Conservation (phyloP, 2,797 vertebrate species). For the Mastacembelus armatus region DNA sequence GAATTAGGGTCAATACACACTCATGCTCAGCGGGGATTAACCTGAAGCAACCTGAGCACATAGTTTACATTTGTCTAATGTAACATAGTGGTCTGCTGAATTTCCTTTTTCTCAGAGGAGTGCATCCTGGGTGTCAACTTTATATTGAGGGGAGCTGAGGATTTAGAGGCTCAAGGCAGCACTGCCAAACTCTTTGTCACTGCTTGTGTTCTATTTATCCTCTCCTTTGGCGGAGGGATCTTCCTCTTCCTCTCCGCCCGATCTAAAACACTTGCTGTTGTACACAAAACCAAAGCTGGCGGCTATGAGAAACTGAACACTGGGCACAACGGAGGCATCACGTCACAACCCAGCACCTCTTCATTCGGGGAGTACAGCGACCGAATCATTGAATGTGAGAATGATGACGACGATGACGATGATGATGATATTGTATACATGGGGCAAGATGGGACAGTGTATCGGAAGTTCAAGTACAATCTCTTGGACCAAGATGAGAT, state of each 20-base stretch:
- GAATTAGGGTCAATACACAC: neutral
- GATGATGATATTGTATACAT: conserved; percentile 95
- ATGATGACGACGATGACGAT: conserved; percentile 75
- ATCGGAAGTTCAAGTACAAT: conserved; percentile 92
- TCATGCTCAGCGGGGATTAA: neutral
- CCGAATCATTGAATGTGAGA: conserved; percentile 69
- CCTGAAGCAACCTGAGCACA: neutral
- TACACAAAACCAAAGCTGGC: conserved; percentile 62
- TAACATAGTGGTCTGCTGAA: conserved; percentile 9
- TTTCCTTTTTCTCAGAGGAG: conserved; percentile 51
- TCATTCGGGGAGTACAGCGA: conserved; percentile 87
- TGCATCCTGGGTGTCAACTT: conserved; percentile 79
- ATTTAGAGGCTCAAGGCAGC: conserved; percentile 27
- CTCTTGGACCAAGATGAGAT: conserved; percentile 90
- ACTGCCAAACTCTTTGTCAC: conserved; percentile 70
- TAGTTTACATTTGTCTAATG: conserved; percentile 1
- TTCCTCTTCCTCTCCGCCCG: conserved; percentile 82
- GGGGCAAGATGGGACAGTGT: conserved; percentile 93
- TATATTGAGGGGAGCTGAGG: conserved; percentile 9
- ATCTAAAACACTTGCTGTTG: conserved; percentile 46
- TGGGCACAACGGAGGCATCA: conserved; percentile 44
- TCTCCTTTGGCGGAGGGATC: conserved; percentile 78
- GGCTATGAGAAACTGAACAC: conserved; percentile 85
- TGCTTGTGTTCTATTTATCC: conserved; percentile 78
- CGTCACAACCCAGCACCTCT: conserved; percentile 54